These are phyloP conservation scores for Acipenser transmontanus DNA, from an alignment of 2,797 vertebrate species.

Conservation along the genomic window DNA sequence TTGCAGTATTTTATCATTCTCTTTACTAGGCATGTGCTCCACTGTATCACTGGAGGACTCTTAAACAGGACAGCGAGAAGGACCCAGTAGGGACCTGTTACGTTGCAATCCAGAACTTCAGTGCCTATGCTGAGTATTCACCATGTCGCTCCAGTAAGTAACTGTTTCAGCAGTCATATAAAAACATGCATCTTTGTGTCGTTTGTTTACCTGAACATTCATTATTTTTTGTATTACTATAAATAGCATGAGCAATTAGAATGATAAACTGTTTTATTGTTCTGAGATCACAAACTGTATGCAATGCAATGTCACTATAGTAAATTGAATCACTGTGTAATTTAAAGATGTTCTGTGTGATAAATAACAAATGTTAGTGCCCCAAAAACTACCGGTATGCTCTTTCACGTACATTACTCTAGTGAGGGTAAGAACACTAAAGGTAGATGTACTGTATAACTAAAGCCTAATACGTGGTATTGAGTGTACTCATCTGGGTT, in stretches of 20 bases:
- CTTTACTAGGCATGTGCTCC: constrained; percentile 83
- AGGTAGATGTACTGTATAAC: background rate
- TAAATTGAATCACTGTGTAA: too few relatives aligned
- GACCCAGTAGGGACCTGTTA: constrained; percentile 95
- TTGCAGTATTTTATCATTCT: background rate
- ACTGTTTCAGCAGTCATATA: constrained; percentile 37
- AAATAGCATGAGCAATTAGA: too few relatives aligned
- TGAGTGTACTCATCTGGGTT: background rate
- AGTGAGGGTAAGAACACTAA: too few relatives aligned
- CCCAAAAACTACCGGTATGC: too few relatives aligned
- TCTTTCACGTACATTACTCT: too few relatives aligned
- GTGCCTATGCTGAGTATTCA: constrained; percentile 90
- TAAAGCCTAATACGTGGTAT: background rate
- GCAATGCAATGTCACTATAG: too few relatives aligned
- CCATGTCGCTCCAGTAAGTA: constrained; percentile 94
- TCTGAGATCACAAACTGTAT: too few relatives aligned
- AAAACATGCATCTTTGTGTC: background rate
- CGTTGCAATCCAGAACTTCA: constrained; percentile 93
- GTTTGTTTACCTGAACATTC: too few relatives aligned
- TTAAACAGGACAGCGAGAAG: constrained; percentile 77
- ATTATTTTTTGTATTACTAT: too few relatives aligned
- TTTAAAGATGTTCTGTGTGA: too few relatives aligned
- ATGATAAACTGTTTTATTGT: too few relatives aligned
- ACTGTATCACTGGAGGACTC: constrained; percentile 92
- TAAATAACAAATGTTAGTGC: too few relatives aligned